A percentile compares a stretch with the other conserved stretches of the same genome.
Conservation (phyloP, 2,113 vertebrate genomes). For the Rallus limicola region DNA sequence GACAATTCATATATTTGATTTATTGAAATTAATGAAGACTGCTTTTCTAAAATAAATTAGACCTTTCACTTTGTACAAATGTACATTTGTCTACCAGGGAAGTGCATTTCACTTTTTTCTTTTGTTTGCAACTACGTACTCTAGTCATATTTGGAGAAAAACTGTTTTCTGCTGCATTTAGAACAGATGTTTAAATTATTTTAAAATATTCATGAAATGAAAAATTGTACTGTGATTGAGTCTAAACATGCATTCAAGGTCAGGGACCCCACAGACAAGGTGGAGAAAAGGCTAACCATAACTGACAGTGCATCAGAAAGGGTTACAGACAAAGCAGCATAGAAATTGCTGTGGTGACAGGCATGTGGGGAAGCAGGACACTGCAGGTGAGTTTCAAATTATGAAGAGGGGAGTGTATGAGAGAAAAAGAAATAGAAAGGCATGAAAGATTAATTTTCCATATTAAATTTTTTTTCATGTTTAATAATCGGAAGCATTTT, state of each 20-base stretch:
- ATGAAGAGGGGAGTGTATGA: neutral
- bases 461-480: neutral
- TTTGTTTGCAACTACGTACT: neutral
- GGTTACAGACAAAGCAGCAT: neutral
- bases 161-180: neutral
- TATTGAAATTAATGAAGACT: neutral
- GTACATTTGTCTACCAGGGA: neutral
- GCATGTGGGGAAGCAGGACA: rapidly evolving
- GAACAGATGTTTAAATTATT: neutral
- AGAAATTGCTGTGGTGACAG: neutral
- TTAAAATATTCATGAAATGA: neutral
- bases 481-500: neutral
- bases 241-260: neutral
- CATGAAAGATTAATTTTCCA: rapidly evolving
- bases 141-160: neutral
- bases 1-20: neutral
- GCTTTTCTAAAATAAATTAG: neutral
- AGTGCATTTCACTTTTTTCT: neutral
- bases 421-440: neutral
- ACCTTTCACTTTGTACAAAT: neutral
- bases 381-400: neutral
- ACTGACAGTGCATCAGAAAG: neutral
- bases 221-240: neutral
- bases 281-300: neutral
- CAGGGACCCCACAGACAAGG: neutral